Percentiles rank a stretch among this genome's conserved stretches.
Conservation (phyloP, 2,888 invertebrate species). For the Drymonia ruficornis region DNA sequence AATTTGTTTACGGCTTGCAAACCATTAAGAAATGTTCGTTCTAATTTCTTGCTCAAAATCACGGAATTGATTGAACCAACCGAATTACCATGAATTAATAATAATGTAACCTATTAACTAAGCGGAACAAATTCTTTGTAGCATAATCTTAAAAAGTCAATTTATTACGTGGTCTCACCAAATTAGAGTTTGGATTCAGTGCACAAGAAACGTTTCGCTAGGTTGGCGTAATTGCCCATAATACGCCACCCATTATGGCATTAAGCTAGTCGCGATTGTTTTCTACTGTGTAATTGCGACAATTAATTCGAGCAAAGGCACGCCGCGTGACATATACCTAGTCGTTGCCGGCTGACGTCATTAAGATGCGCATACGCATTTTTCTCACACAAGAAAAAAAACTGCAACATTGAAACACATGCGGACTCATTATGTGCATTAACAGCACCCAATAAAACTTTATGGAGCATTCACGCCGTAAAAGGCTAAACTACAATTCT, state of each 20-base stretch:
- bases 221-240: slow-evolving; percentile 59
- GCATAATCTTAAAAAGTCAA: background rate
- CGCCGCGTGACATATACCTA: slow-evolving; percentile 64
- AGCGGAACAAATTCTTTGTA: background rate
- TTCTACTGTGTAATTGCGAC: slow-evolving; percentile 76
- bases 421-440: slow-evolving; percentile 55
- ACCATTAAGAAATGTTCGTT: no score
- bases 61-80: no score
- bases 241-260: slow-evolving; percentile 65
- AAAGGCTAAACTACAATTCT: slow-evolving; percentile 52
- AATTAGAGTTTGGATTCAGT: background rate
- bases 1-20: no score
- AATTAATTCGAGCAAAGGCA: slow-evolving; percentile 76
- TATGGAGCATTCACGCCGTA: slow-evolving; percentile 54
- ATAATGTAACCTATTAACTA: background rate
- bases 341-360: slow-evolving; percentile 63
- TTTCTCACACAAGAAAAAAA: slow-evolving; percentile 59
- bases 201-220: slow-evolving; percentile 23
- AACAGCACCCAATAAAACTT: slow-evolving; percentile 60
- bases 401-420: slow-evolving; percentile 55
- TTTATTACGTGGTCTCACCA: background rate
- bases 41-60: no score
- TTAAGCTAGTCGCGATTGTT: slow-evolving; percentile 71
- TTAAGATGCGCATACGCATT: slow-evolving; percentile 72
- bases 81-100: no score